Evolutionary conservation across 2,888 invertebrate species (phyloP).

Genomic region (Mycogona germanica): DNA sequence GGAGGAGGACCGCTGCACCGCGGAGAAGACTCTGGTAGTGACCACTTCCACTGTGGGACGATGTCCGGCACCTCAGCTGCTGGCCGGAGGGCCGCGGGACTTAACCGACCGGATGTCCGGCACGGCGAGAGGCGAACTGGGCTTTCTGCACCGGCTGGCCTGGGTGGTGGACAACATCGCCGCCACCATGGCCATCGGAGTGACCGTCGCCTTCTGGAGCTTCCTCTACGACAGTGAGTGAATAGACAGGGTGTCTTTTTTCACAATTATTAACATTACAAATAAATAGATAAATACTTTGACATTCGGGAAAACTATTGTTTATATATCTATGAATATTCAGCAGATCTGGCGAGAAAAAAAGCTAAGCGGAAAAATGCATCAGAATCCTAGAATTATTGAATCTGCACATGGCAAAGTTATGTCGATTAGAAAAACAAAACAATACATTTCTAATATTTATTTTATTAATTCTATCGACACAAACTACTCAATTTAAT

Average conservation of each 20-base stretch:
- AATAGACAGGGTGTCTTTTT: not conserved
- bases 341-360: too few relatives aligned
- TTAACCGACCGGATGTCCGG: not conserved
- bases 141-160: not conserved
- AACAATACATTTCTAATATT: too few relatives aligned
- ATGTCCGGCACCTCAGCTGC: not conserved
- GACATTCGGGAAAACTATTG: too few relatives aligned
- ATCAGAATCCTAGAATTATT: not conserved
- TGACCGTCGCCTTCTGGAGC: constrained; percentile 10
- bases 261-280: not conserved
- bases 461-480: too few relatives aligned
- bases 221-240: constrained; percentile 13
- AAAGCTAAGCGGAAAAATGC: not conserved
- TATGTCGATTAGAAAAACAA: too few relatives aligned
- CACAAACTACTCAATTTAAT: too few relatives aligned
- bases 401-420: too few relatives aligned
- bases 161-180: constrained; percentile 16
- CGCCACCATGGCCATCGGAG: constrained; percentile 14
- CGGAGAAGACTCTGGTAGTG: too few relatives aligned
- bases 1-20: not conserved
- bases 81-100: not conserved
- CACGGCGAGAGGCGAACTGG: not conserved
- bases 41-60: not conserved
- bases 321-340: too few relatives aligned
- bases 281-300: too few relatives aligned